Evolutionary conservation across 1,140 invertebrate genomes (phyloP), one percentile per base, ranked within the genome.

Genomic region (Eupristina koningsbergeri): DNA sequence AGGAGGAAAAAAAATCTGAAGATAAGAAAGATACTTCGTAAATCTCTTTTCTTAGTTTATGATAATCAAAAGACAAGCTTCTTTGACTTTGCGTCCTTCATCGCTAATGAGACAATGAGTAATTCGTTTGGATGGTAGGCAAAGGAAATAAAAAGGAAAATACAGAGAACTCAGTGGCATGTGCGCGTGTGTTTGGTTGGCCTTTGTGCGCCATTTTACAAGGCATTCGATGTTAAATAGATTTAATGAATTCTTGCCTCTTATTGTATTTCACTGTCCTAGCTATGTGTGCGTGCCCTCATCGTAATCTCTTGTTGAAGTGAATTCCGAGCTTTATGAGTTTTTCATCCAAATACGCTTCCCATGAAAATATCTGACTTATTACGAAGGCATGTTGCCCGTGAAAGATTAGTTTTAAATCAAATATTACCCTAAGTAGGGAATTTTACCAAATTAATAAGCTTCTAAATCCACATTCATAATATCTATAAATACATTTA

Each of bases 201-300:
- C 39, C 36, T 79, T 69, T 47, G 9, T 50, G 39, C 22, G 19
- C 29, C 6, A 79, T 79, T 79, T 34, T 79, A 50, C 29, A 29
- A 71, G 39, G 41, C 17, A 80, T 67, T 69, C 39, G 61, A 79
- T 73, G 47, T 76, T 53, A 77, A 83, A 77, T 83, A 47, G 19
- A 83, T 77, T 53, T 83, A 76, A 83, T 77, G 61, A 82, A 76
- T 82, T 82, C 73, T 47, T 39, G 39, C 39, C 69, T n/a, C 58
- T 61, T 67, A 82, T 82, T 81, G 80, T 63, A 50, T 53, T 81
- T 61, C 45, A 36, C 79, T 22, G 45, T 22, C n/a, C 39, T 31
- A 31, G 50, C 31, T 80, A 11, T 64, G 22, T 34, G 50, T 50
- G 45, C 34, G 15, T 50, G 36, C 78, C 47, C 47, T 50, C 47